Base-by-base conservation (phyloP, 64 coral and sea anemone species). In the Trachythela sp. region DNA sequence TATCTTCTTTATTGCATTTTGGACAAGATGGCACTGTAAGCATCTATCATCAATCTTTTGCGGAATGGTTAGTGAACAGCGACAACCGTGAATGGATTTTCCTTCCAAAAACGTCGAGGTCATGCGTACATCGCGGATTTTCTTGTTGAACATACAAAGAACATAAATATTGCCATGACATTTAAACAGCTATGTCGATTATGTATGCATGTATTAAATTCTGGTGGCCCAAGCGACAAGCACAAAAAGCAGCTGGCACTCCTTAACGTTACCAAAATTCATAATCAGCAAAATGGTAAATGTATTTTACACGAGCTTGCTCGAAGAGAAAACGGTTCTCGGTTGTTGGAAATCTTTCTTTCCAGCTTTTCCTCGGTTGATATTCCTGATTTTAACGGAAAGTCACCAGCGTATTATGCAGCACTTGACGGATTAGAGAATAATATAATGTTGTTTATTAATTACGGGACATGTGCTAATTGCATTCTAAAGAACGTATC, bases 1-100 rank as follows among this genome's bases (percentile, higher is more conserved):
- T 80, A 17, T 80, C 75, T 34, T 80, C 75, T 80, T 80, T 80
- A 9, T 35, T 80, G 75, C 75, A 39, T 37, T 80, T 37, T 80
- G 75, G 33, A 2, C 13, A 36, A 39, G 20, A 80, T 36, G 75
- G 75, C 8, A 34, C 30, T 20, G 30, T 80, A 35, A 80, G 33
- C 37, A 80, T 80, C 20, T 80, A 80, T 35, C 75, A 80, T 30
- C 31, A 80, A 35, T 80, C 75, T 8, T 80, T 80, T 80, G 75
- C 75, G 31, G 75, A 80, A 35, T 80, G 75, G 75, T 18, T 80
- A 39, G 13, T 35, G 20, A 39, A 37, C 37, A 35, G 35, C 13
- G 37, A 80, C 20, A 15, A 80, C 75, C 31, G 75, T 39, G 13
- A 22, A 64, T 22, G 56, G 56, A 64, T 64, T 64, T 64, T n/a